A percentile compares a stretch with the other conserved stretches of the same genome.
phyloP scores from a whole-genome alignment of 2,113 vertebrate species.

The Gambusia affinis region DNA sequence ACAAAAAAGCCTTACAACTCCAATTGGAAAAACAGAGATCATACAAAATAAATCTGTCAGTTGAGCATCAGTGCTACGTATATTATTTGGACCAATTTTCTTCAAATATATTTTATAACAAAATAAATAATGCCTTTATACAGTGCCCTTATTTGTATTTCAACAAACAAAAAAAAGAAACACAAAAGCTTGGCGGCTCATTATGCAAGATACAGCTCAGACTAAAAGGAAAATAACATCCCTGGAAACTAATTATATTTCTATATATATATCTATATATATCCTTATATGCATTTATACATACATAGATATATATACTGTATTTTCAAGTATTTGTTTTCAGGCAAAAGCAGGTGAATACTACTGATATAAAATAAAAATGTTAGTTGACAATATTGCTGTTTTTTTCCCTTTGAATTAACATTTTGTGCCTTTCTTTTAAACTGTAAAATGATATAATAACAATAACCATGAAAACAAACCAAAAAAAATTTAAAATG shows the following conservation, averaged over 20 bases:
- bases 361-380: slow-evolving; percentile 88
- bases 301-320: slow-evolving; percentile 67
- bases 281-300: slow-evolving; percentile 51
- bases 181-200: slow-evolving; percentile 94
- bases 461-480: slow-evolving; percentile 66
- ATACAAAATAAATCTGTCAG: slow-evolving; percentile 88
- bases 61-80: slow-evolving; percentile 84
- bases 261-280: slow-evolving; percentile 67
- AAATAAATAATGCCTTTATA: slow-evolving; percentile 95
- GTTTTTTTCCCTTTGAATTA: slow-evolving; percentile 85
- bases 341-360: slow-evolving; percentile 88
- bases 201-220: slow-evolving; percentile 94
- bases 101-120: slow-evolving; percentile 91
- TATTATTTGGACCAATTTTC: slow-evolving; percentile 87
- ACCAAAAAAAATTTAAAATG: slow-evolving; percentile 55
- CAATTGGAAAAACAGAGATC: slow-evolving; percentile 87
- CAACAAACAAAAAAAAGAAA: slow-evolving; percentile 86
- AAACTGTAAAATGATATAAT: slow-evolving; percentile 80
- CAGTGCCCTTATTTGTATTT: slow-evolving; percentile 89
- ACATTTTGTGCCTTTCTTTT: slow-evolving; percentile 83
- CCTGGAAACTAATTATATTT: slow-evolving; percentile 84
- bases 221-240: slow-evolving; percentile 87
- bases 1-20: slow-evolving; percentile 88
- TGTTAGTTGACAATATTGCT: slow-evolving; percentile 89
- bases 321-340: slow-evolving; percentile 88